Evolutionary conservation across 2,888 invertebrate species (phyloP).

Genomic region (Parnassius orleans): DNA sequence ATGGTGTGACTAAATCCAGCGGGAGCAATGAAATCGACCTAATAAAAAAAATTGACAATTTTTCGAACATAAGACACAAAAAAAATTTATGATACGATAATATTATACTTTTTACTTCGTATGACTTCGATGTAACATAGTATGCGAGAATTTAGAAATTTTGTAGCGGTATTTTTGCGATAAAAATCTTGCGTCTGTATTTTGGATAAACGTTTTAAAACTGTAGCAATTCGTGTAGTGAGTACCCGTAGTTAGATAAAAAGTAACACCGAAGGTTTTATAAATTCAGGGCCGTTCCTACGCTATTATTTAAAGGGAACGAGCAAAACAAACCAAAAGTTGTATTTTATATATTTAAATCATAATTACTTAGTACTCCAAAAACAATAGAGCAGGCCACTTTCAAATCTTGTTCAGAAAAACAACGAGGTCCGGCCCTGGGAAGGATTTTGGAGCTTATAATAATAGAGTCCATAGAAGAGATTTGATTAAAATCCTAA

Average conservation of each 20-base stretch:
- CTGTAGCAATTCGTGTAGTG: constrained; percentile 51
- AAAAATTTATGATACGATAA: constrained; percentile 37
- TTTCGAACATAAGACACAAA: constrained; percentile 42
- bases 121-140: constrained; percentile 47
- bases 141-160: constrained; percentile 62
- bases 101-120: constrained; percentile 42
- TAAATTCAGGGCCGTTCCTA: constrained; percentile 27
- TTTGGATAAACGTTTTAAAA: constrained; percentile 67
- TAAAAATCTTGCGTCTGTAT: constrained; percentile 68
- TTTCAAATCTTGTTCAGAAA: too few relatives aligned
- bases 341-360: too few relatives aligned
- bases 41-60: constrained; percentile 61
- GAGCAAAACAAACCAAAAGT: too few relatives aligned
- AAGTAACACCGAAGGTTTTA: constrained; percentile 72
- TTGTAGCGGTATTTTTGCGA: constrained; percentile 73
- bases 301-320: too few relatives aligned
- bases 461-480: constrained; percentile 33
- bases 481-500: constrained; percentile 20
- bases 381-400: too few relatives aligned
- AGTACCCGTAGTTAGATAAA: constrained; percentile 72
- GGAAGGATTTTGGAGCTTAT: constrained; percentile 70
- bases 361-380: too few relatives aligned
- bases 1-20: constrained; percentile 39
- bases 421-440: too few relatives aligned
- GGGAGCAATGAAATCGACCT: constrained; percentile 71